These are phyloP conservation scores for Rhinopithecus roxellana DNA, from an alignment of 2,113 vertebrate genomes.

Conservation along the genomic window DNA sequence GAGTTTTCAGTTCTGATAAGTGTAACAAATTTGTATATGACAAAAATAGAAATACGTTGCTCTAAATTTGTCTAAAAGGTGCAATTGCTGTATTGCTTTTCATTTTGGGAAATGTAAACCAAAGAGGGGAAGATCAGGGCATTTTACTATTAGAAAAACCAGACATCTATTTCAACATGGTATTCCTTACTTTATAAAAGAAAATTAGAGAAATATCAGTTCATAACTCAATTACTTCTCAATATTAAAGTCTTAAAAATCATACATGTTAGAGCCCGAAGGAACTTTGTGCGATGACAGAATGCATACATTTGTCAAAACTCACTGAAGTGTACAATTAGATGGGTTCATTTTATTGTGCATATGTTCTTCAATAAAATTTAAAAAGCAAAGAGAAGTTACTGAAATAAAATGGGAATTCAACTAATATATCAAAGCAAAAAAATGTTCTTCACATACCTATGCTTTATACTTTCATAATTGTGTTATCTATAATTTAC, in stretches of 20 bases:
- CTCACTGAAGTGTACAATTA: neutral
- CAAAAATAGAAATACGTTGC: conserved; percentile 44
- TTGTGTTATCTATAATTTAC: conserved; percentile 16
- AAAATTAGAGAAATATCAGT: conserved; percentile 29
- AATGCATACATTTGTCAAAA: conserved; percentile 26
- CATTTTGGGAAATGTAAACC: conserved; percentile 6
- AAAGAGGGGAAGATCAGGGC: neutral
- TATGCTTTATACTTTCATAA: conserved; percentile 25
- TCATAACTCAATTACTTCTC: conserved; percentile 27
- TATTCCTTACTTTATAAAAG: neutral
- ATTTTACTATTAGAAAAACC: conserved; percentile 34
- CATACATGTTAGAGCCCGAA: neutral
- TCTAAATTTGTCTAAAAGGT: conserved; percentile 18
- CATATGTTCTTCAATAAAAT: conserved; percentile 23
- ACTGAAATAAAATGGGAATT: conserved; percentile 31
- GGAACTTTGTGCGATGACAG: conserved; percentile 7
- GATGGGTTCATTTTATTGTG: neutral
- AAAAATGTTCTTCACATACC: conserved; percentile 6
- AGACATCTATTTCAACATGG: conserved; percentile 41
- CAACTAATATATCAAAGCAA: conserved; percentile 17
- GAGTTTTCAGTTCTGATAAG: conserved; percentile 42
- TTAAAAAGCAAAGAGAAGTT: conserved; percentile 10
- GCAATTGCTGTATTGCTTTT: conserved; percentile 7
- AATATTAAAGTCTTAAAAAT: conserved; percentile 47
- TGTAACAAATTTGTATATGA: neutral